These are phyloP conservation scores for Hemiscyllium ocellatum DNA, from an alignment of 2,113 vertebrate genomes.

Conservation along the genomic window DNA sequence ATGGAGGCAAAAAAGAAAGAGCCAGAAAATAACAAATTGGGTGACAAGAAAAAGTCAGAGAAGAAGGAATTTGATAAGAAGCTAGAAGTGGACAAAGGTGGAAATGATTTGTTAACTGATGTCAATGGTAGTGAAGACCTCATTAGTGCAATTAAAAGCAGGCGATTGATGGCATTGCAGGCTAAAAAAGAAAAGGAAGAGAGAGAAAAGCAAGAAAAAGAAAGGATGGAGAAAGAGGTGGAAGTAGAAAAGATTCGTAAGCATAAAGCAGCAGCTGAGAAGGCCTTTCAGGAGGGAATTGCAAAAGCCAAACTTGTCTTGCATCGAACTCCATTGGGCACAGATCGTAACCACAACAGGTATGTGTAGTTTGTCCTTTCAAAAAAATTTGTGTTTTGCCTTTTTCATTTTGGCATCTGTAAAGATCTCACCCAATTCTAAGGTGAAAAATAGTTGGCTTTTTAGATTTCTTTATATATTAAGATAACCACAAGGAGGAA, in stretches of 20 bases:
- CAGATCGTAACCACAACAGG: slow-evolving; percentile 92
- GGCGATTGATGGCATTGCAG: slow-evolving; percentile 79
- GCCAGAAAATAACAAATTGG: slow-evolving; percentile 53
- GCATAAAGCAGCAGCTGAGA: slow-evolving; percentile 77
- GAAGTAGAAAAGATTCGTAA: slow-evolving; percentile 82
- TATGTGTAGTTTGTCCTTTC: slow-evolving; percentile 42
- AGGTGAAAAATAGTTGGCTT: neutral
- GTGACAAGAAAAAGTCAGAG: slow-evolving; percentile 56
- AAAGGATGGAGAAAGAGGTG: slow-evolving; percentile 83
- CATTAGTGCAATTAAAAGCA: slow-evolving; percentile 89
- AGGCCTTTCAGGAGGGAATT: slow-evolving; percentile 86
- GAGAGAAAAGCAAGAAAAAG: slow-evolving; percentile 81
- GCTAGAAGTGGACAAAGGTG: slow-evolving; percentile 42
- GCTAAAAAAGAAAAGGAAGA: slow-evolving; percentile 90
- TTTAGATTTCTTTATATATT: neutral
- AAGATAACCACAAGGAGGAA: neutral
- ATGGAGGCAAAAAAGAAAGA: slow-evolving; percentile 69
- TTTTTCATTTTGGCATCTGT: no score
- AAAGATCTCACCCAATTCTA: neutral
- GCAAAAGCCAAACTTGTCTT: slow-evolving; percentile 79
- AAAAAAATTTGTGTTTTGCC: neutral
- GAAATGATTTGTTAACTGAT: slow-evolving; percentile 44
- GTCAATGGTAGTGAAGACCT: slow-evolving; percentile 66
- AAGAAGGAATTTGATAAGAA: slow-evolving; percentile 57
- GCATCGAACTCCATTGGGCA: slow-evolving; percentile 78